These are phyloP conservation scores for Plotosus lineatus DNA, from an alignment of 2,113 vertebrate genomes.

Conservation along the genomic window DNA sequence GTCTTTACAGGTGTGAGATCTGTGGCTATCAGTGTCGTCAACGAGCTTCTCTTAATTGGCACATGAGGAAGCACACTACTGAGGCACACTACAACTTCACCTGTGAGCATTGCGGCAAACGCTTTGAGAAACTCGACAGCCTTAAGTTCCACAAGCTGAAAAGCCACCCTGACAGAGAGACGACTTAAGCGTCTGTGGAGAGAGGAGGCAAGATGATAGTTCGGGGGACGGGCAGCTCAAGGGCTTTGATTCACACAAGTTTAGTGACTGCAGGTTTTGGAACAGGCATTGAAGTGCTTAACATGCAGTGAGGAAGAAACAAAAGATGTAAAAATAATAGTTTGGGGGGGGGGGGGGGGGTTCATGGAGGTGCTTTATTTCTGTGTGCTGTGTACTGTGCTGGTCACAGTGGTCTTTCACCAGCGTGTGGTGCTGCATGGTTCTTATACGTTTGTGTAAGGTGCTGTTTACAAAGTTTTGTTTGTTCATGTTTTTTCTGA, in stretches of 20 bases:
- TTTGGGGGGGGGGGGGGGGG: too few species aligned
- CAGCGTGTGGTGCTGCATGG: slow-evolving; percentile 18
- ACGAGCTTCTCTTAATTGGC: slow-evolving; percentile 91
- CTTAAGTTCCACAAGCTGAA: slow-evolving; percentile 92
- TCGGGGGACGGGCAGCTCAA: too few species aligned
- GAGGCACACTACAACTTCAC: slow-evolving; percentile 89
- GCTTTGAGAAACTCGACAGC: slow-evolving; percentile 89
- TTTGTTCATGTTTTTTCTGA: background rate
- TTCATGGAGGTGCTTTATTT: too few species aligned
- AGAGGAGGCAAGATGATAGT: background rate
- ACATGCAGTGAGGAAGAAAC: background rate
- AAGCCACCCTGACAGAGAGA: slow-evolving; percentile 84
- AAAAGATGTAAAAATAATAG: background rate
- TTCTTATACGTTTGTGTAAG: background rate
- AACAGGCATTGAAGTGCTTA: background rate
- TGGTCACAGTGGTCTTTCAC: slow-evolving; percentile 52
- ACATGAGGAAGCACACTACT: slow-evolving; percentile 89
- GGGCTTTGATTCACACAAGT: background rate
- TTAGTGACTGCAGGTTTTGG: background rate
- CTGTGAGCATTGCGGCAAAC: slow-evolving; percentile 86
- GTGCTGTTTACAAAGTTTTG: slow-evolving; percentile 16
- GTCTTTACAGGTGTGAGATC: slow-evolving; percentile 82
- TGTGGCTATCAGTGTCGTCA: slow-evolving; percentile 93
- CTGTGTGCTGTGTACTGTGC: slow-evolving; percentile 59
- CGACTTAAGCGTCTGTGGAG: slow-evolving; percentile 46